These are phyloP conservation scores for Trichopoda pennipes DNA, from an alignment of 2,888 invertebrate genomes.

Conservation along the genomic window DNA sequence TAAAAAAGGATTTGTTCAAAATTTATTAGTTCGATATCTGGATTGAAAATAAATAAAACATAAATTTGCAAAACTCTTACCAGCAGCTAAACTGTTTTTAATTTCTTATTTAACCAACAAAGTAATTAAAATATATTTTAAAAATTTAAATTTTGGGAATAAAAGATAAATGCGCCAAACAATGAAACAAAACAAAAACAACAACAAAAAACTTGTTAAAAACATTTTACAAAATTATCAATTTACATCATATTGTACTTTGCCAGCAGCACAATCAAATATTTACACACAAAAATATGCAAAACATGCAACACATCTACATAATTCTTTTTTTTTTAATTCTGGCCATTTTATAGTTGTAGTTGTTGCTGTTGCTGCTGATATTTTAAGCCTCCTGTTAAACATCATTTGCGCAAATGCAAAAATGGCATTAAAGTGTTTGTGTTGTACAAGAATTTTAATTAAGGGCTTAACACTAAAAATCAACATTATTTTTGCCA, in stretches of 20 bases:
- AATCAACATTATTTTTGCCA: slow-evolving; percentile 61
- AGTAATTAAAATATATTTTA: neutral
- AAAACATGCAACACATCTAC: slow-evolving; percentile 6
- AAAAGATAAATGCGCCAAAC: neutral
- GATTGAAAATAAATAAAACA: no score
- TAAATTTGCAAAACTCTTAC: no score
- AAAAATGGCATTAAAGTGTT: slow-evolving; percentile 66
- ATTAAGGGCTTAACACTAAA: slow-evolving; percentile 67
- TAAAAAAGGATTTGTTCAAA: no score
- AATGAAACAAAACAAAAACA: neutral
- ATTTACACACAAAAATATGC: neutral
- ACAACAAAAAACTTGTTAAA: neutral
- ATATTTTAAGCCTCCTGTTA: slow-evolving; percentile 65
- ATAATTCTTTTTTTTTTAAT: slow-evolving; percentile 8
- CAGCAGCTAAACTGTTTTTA: neutral
- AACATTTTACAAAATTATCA: slow-evolving; percentile 45
- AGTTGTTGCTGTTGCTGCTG: slow-evolving; percentile 30
- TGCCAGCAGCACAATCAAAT: neutral
- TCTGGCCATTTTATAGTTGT: slow-evolving; percentile 21
- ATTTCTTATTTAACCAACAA: neutral
- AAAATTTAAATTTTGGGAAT: slow-evolving; percentile 11
- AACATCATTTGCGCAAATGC: slow-evolving; percentile 66
- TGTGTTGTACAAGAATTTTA: slow-evolving; percentile 68
- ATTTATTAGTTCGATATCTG: no score
- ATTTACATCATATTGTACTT: slow-evolving; percentile 39